A percentile compares a stretch with the other conserved stretches of the same genome.
These are phyloP conservation scores for Sisyra nigra DNA, from an alignment of 2,888 invertebrate species.

Conservation along the genomic window DNA sequence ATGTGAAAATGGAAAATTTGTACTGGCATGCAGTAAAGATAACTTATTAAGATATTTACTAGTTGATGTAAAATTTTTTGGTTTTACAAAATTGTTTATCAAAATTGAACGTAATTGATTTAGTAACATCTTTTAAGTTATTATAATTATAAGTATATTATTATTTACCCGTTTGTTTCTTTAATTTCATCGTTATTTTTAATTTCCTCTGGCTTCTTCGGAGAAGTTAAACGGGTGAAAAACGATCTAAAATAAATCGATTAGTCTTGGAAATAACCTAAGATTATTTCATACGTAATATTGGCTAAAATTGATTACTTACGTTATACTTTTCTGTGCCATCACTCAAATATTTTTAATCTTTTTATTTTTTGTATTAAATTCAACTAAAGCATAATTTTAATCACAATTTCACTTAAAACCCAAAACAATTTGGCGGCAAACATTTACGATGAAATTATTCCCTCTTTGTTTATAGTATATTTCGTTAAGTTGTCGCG, in stretches of 20 bases:
- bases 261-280: slow-evolving; percentile 6
- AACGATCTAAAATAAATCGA: slow-evolving; percentile 23
- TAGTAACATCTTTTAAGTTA: background rate
- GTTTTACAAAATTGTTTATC: no score
- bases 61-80: no score
- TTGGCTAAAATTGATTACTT: slow-evolving; percentile 14
- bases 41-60: no score
- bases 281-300: no score
- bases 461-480: no score
- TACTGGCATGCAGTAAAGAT: no score
- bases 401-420: no score
- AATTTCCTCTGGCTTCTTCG: slow-evolving; percentile 13
- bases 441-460: no score
- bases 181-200: slow-evolving; percentile 7
- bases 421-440: no score
- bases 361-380: slow-evolving; percentile 1
- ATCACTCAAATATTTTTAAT: slow-evolving; percentile 12
- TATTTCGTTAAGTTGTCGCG: no score
- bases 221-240: slow-evolving; percentile 21
- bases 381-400: slow-evolving; percentile 4
- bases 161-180: background rate
- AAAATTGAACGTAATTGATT: background rate
- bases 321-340: slow-evolving; percentile 24
- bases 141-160: background rate
- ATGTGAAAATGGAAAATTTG: no score